Evolutionary conservation across 1,140 invertebrate genomes (phyloP), one percentile per base, ranked within the genome.

Genomic region (Theocolax elegans): DNA sequence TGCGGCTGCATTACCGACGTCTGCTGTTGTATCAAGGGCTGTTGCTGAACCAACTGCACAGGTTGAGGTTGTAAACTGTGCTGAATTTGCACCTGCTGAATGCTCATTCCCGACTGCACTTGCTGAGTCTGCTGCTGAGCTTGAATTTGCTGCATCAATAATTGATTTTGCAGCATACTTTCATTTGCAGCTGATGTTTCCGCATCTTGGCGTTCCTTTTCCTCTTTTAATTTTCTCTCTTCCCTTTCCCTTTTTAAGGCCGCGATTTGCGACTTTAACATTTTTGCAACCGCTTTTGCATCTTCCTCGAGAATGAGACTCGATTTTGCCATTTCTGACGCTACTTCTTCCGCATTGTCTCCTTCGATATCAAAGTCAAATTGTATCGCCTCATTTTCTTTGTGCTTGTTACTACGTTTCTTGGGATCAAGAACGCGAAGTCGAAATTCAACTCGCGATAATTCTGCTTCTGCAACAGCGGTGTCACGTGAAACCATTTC

Each of bases 321-420:
- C 12, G 93, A 93, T 79, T 95, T 94, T 25, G 92, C 93, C 97
- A 99, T 98, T 86, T 98, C 97, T 79, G 93, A 91, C 51, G 97
- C 96, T 67, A 99, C 94, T 80, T 97, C 94, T 79, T 99, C 96
- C 71, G 95, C 94, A 81, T 96, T 93, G 83, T 99, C 98, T 63
- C 89, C 89, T 74, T 92, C 91, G 72, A 99, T 93, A 84, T 99
- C 95, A 88, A 98, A 99, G 74, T 98, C 96, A 88, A 99, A 99
- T 85, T 99, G 97, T 77, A 99, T 98, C 9, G 97, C 98, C 87
- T 99, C 98, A 86, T 99, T 99, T 86, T 99, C 97, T 82, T 99
- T 98, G 82, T 99, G 97, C 74, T 95, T 95, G 76, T 95, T 94
- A 75, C 92, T 94, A 75, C 97, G 87, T 83, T 99, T 99, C 84